These are phyloP conservation scores for Ascaphus truei DNA, from an alignment of 2,113 vertebrate genomes.

Conservation along the genomic window DNA sequence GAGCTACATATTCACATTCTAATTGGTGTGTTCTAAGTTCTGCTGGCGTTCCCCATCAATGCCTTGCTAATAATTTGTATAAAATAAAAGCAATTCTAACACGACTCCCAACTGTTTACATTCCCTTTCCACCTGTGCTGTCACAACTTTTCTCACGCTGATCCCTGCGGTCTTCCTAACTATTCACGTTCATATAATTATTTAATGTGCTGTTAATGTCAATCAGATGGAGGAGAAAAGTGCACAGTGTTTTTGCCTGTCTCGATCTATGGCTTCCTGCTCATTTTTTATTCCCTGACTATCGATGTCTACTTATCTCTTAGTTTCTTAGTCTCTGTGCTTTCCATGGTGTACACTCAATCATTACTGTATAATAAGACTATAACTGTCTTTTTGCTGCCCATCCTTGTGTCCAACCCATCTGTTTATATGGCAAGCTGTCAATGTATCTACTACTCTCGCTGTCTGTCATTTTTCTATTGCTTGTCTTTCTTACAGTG, in stretches of 20 bases:
- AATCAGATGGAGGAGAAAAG: neutral
- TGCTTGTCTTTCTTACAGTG: neutral
- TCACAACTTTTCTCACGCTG: neutral
- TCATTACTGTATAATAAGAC: too few species aligned
- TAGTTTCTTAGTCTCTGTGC: too few species aligned
- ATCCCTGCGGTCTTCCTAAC: neutral
- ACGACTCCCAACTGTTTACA: neutral
- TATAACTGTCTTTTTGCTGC: neutral
- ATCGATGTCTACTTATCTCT: too few species aligned
- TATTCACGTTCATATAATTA: neutral
- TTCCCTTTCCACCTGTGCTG: neutral
- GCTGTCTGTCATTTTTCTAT: neutral
- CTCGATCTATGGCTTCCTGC: too few species aligned
- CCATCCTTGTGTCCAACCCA: neutral
- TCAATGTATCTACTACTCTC: neutral
- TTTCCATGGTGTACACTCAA: neutral
- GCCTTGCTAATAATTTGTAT: too few species aligned
- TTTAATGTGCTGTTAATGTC: slow-evolving; percentile 14
- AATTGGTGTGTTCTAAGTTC: too few species aligned
- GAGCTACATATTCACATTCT: too few species aligned
- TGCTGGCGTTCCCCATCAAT: too few species aligned
- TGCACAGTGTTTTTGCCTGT: neutral
- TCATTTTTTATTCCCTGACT: neutral
- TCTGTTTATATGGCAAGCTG: neutral
- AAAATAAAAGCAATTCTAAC: too few species aligned